Evolutionary conservation across 2,113 vertebrate species (phyloP), one percentile per base, ranked within the genome.

Genomic region (Calyptommatus sinebrachiatus): DNA sequence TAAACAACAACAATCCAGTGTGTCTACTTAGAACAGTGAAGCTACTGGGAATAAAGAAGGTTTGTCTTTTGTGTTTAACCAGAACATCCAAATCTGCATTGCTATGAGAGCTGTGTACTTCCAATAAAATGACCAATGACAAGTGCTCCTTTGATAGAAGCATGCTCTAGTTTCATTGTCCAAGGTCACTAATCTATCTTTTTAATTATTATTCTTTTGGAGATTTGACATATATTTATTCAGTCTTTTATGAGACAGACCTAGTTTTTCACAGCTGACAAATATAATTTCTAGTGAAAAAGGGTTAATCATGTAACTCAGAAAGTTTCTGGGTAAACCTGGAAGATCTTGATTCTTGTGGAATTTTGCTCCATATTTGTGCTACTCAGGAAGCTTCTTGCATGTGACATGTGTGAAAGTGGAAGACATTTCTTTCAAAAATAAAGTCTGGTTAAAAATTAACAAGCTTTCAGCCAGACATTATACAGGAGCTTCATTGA

Each of bases 241-340:
- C 83, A 87, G 85, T 77, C 86, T 82, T 80, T 79, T 31, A 76
- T 77, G 53, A 85, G 74, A 86, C 35, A 78, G 41, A 12, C 73
- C 62, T 26, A 46, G 57, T 73, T 29, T 80, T 57, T 61, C 71
- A n/a, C 66, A 88, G 75, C 72, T 1, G 31, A 50, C 26, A 68
- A 84, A 88, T 46, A 29, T 53, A 9, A 73, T 69, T 81, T n/a
- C 14, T 35, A 21, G 35, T 72, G 35, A 35, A 31, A 69, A 68
- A 20, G 29, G 45, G 62, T 70, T 1, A 8, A 53, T 63, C 61
- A 24, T 26, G 35, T 22, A 31, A 41, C 14, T 71, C 26, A 24
- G 20, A 83, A 77, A 83, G 48, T 77, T 77, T 60, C 20, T 57
- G 65, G 84, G 50, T 29, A 57, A 31, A 73, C n/a, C 65, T 76